Conservation (phyloP, 2,113 vertebrate genomes). For the Fukomys damarensis region DNA sequence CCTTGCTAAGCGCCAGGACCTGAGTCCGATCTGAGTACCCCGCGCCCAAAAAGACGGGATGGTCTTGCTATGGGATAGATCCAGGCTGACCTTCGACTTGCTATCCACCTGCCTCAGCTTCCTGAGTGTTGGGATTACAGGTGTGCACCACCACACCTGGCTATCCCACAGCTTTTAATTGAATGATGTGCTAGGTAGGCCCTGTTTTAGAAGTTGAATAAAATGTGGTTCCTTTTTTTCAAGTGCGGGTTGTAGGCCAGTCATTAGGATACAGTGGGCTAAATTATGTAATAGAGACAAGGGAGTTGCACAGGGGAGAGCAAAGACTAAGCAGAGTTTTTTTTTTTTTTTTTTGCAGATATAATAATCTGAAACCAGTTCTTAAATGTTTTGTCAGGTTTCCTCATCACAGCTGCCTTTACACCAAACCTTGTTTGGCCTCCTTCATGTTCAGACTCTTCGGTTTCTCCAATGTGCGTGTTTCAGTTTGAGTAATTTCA, state of each 20-base stretch:
- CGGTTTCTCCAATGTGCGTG: not conserved
- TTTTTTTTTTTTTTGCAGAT: too few species aligned
- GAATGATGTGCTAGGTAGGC: not conserved
- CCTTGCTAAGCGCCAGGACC: too few species aligned
- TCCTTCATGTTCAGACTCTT: not conserved
- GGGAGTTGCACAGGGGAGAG: not conserved
- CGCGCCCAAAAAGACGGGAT: not conserved
- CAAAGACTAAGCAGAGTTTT: slow-evolving; percentile 14
- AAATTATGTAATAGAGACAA: not conserved
- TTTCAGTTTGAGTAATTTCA: slow-evolving; percentile 43
- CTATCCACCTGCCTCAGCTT: not conserved
- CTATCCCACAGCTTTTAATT: not conserved
- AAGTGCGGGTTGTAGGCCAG: not conserved
- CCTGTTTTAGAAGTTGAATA: not conserved
- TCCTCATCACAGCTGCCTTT: slow-evolving; percentile 19
- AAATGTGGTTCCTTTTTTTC: not conserved
- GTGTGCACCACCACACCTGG: not conserved
- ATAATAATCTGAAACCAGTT: not conserved
- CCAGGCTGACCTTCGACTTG: not conserved
- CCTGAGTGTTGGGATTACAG: not conserved
- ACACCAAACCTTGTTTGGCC: not conserved
- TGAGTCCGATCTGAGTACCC: too few species aligned
- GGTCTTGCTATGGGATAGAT: not conserved
- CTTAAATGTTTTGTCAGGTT: slow-evolving; percentile 12
- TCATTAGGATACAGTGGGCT: not conserved